Base-by-base conservation (phyloP, 2,888 invertebrate species). In the Conops quadrifasciatus region DNA sequence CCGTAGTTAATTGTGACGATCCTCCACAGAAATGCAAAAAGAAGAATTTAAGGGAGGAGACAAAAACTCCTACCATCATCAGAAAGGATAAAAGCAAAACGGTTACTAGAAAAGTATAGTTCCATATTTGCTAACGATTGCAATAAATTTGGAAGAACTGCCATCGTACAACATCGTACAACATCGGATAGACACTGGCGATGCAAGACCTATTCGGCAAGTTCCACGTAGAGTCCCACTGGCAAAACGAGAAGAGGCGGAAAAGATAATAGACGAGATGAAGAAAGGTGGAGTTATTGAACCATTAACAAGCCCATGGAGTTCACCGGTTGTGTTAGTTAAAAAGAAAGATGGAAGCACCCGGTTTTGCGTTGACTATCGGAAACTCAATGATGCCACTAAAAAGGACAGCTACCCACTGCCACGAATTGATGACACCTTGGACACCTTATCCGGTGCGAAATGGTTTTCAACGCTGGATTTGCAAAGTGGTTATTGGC, bases 391-490 rank as follows among this genome's bases (percentile, higher is more conserved):
- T 30, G 60, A 45, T 26, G 28, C 62, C n/a, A 72, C 72, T 0
- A 67, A 15, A 1, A 65, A 58, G 16, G 69, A 71, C 49, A 65
- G n/a, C 0, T 73, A 62, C 19, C 58, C 70, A 5, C 24, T 73
- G 28, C 63, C 69, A 1, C 21, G 70, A 16, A 56, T 60, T n/a
- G 70, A 76, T 58, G 77, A 74, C 69, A 78, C 74, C 5, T 56
- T 78, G 53, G 73, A 76, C 26, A 75, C 75, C 1, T 56, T 79
- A 21, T 67, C 73, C 0, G 77, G 72, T 2, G 70, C 76, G 1
- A 72, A 69, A 45, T 73, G 72, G 70, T 78, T 79, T 67, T 75
- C 74, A 0, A 76, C 74, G 5, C 67, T 78, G 24, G 74, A 75
- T n/a, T 60, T 76, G 16, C 73, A 74, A 43, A 75, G 75, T 51